These are phyloP conservation scores for Ormia ochracea DNA, from an alignment of 2,888 invertebrate species.

Conservation along the genomic window DNA sequence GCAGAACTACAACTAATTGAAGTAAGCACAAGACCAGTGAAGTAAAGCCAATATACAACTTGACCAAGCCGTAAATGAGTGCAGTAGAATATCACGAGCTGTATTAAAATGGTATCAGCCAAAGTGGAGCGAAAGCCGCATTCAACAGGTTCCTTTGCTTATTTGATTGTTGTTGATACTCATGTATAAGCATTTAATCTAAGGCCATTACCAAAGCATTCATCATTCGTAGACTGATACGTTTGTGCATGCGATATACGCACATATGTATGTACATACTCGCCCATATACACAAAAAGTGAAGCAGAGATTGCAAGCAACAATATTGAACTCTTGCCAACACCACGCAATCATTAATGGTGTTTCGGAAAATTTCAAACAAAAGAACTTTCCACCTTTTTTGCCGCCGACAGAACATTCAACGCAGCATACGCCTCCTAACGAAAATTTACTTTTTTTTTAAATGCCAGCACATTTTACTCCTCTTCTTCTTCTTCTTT, in stretches of 20 bases:
- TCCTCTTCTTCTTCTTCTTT: background rate
- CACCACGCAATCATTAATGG: conserved; percentile 59
- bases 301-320: conserved; percentile 39
- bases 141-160: conserved; percentile 71
- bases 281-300: conserved; percentile 17
- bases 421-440: conserved; percentile 73
- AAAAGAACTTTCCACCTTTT: conserved; percentile 69
- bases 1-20: background rate
- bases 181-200: conserved; percentile 12
- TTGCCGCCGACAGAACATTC: conserved; percentile 74
- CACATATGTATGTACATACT: too few relatives aligned
- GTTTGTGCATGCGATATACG: background rate
- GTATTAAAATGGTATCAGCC: background rate
- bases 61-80: background rate
- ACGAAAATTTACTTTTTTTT: conserved; percentile 36
- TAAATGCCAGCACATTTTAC: conserved; percentile 12
- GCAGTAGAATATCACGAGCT: conserved; percentile 8
- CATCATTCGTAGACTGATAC: conserved; percentile 36
- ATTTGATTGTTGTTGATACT: background rate
- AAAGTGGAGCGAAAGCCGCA: conserved; percentile 64
- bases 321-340: conserved; percentile 46
- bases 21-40: background rate
- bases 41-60: background rate
- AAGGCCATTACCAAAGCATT: conserved; percentile 55
- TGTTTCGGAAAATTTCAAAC: conserved; percentile 68